Conservation (phyloP, 2,113 vertebrate species). For the Origma solitaria region DNA sequence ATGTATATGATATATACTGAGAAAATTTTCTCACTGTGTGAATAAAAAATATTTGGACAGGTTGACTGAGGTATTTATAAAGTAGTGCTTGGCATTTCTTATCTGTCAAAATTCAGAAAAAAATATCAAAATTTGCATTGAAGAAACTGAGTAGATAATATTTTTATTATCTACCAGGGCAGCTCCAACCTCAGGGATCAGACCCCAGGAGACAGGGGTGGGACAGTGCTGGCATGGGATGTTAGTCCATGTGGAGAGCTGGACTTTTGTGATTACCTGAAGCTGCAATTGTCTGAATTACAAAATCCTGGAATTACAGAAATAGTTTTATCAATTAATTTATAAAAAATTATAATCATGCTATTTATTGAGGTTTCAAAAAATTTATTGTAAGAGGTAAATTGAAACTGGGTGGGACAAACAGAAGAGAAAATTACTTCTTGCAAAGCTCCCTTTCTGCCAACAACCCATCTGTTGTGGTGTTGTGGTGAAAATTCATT, state of each 20-base stretch:
- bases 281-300: not conserved
- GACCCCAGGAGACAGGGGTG: not conserved
- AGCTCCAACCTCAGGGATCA: not conserved
- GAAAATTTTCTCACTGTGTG: not conserved
- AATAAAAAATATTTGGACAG: not conserved
- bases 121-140: not conserved
- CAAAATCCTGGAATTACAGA: not conserved
- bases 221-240: not conserved
- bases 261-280: not conserved
- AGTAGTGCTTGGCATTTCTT: not conserved
- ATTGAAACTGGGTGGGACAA: not conserved
- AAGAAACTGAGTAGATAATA: not conserved
- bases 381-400: not conserved
- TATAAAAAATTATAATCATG: not conserved
- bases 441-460: not conserved
- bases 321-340: not conserved
- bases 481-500: not conserved
- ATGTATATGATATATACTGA: not conserved
- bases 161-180: not conserved
- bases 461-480: not conserved
- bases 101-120: not conserved
- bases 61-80: rapidly evolving
- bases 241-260: not conserved
- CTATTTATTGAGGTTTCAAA: not conserved
- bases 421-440: not conserved